These are phyloP conservation scores for Platichthys stellatus DNA, from an alignment of 2,113 vertebrate species.

Conservation along the genomic window DNA sequence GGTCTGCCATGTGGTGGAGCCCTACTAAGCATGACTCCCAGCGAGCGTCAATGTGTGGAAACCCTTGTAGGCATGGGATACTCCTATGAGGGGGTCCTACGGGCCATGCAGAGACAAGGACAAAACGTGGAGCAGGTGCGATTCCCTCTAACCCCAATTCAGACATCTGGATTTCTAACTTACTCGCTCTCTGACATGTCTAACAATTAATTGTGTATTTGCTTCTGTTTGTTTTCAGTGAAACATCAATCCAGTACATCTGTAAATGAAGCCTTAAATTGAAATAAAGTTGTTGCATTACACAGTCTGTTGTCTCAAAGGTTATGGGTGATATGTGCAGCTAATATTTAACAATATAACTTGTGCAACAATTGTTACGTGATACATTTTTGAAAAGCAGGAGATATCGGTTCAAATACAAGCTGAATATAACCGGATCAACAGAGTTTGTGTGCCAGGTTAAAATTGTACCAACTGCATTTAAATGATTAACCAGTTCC, in stretches of 20 bases:
- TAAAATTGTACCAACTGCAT: not conserved
- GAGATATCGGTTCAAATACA: not conserved
- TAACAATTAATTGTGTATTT: not conserved
- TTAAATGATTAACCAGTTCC: not conserved
- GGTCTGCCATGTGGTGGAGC: slow-evolving; percentile 67
- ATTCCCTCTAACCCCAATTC: not conserved
- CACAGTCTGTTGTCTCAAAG: slow-evolving; percentile 15
- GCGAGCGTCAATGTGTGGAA: slow-evolving; percentile 91
- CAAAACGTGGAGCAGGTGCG: slow-evolving; percentile 95
- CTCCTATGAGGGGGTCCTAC: slow-evolving; percentile 90
- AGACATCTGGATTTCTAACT: slow-evolving; percentile 35
- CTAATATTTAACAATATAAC: not conserved
- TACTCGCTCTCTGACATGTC: not conserved
- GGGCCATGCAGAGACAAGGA: slow-evolving; percentile 96
- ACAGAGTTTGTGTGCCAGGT: not conserved
- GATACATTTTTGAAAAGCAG: not conserved
- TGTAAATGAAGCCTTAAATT: slow-evolving; percentile 15
- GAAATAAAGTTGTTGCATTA: slow-evolving; percentile 19
- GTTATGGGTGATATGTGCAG: slow-evolving; percentile 2
- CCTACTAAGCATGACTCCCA: slow-evolving; percentile 86
- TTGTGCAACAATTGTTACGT: not conserved
- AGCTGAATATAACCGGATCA: not conserved
- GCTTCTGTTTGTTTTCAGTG: slow-evolving; percentile 7
- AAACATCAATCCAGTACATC: not conserved
- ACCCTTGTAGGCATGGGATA: slow-evolving; percentile 96